Conservation (phyloP, 2,113 vertebrate genomes). For the Cepphus grylle region DNA sequence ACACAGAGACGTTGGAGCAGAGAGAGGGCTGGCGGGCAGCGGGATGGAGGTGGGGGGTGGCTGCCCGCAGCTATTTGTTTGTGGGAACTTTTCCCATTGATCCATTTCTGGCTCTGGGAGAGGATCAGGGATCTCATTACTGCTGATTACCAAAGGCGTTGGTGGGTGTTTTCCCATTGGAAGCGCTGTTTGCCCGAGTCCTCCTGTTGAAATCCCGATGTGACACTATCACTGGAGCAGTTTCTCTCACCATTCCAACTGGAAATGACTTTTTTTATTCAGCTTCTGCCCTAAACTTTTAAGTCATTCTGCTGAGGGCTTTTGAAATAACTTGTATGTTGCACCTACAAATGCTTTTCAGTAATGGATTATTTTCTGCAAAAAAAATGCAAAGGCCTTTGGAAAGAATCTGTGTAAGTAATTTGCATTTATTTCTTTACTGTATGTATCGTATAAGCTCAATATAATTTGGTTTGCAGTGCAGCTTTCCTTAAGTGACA, state of each 20-base stretch:
- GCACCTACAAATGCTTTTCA: not conserved
- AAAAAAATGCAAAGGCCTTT: not conserved
- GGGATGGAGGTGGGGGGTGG: not conserved
- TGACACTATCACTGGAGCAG: rapidly evolving
- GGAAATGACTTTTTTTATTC: not conserved
- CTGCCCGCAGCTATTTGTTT: not conserved
- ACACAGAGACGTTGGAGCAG: not conserved
- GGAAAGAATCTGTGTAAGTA: not conserved
- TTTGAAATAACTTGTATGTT: not conserved
- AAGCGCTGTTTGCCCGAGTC: not conserved
- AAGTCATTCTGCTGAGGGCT: not conserved
- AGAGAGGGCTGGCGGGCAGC: not conserved
- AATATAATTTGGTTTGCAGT: not conserved
- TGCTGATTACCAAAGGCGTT: rapidly evolving
- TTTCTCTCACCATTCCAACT: not conserved
- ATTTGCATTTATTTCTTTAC: not conserved
- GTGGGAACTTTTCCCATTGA: not conserved
- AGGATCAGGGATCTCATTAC: not conserved
- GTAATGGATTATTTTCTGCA: not conserved
- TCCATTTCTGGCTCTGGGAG: not conserved
- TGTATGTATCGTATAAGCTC: not conserved
- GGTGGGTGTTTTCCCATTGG: not conserved
- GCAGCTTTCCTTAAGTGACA: not conserved
- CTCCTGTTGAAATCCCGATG: not conserved
- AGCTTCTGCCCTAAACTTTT: not conserved